Evolutionary conservation across 37 sponge, comb jelly and placozoan genomes (phyloP), one percentile per base, ranked within the genome.

Genomic region (Aphrocallistes beatrix): DNA sequence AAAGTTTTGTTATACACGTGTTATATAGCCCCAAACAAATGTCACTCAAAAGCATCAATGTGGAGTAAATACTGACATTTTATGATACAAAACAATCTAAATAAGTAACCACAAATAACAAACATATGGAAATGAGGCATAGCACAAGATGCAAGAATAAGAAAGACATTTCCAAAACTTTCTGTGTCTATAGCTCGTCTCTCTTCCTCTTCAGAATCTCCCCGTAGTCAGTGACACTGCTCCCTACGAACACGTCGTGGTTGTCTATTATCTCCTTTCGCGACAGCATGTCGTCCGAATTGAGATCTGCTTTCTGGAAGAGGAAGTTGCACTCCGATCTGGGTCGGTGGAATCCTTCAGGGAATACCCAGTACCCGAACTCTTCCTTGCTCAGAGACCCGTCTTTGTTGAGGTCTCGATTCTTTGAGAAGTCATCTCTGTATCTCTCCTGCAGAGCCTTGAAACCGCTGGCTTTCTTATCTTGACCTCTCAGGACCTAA

Each of bases 141-240:
- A n/a, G n/a, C n/a, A n/a, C n/a, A n/a, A n/a, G n/a, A n/a, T n/a
- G n/a, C n/a, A n/a, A n/a, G n/a, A n/a, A n/a, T n/a, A n/a, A n/a
- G n/a, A n/a, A n/a, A n/a, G n/a, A n/a, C n/a, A n/a, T n/a, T n/a
- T n/a, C n/a, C n/a, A n/a, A n/a, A n/a, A n/a, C n/a, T n/a, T n/a
- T n/a, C n/a, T n/a, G n/a, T n/a, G n/a, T n/a, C 34, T 60, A 60
- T 30, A 60, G 75, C n/a, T 60, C 75, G n/a, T 60, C 75, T 13
- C n/a, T 60, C 75, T 60, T 60, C 32, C 34, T 21, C 75, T 60
- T 60, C 28, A 60, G 75, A 3, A 60, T 60, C 75, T 60, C 17
- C 75, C 98, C 98, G 87, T 88, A 97, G 69, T 97, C 95, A 0
- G 98, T 97, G 13, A 92, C 98, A 50, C 94, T 95, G 48, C 96